Evolutionary conservation across 23 tunicate genomes (phyloP), one percentile per base, ranked within the genome.

Genomic region (Halocynthia roretzi): DNA sequence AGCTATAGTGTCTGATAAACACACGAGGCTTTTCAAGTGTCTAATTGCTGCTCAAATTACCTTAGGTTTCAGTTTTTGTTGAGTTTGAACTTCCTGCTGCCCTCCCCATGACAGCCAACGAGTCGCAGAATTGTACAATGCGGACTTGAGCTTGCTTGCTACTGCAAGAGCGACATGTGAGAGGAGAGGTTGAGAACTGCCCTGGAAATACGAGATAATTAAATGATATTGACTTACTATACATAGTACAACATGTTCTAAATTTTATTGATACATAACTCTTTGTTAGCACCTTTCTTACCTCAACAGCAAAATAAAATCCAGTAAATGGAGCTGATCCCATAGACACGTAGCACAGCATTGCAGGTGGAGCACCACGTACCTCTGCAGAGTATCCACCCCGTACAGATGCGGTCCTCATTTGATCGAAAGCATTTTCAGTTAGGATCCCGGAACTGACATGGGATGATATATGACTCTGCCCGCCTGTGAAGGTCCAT

Each of bases 161-260:
- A 91, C 97, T 0, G 81, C 97, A 7, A 77, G 61, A 61, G 98
- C 98, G 17, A 92, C 98, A 60, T 86, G 85, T 8, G 98, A 92
- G 0, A 92, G 84, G 21, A 71, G 76, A 20, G 83, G 87, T 56
- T 79, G 77, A 15, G 84, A 56, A 61, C 79, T 84, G 31, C 84
- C 95, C 94, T 87, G 86, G 18, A 56, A 56, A 55, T 22, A 71
- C 9, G 11, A 60, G 15, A n/a, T 10, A 56, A 56, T 2, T 56
- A 17, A 76, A 76, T 17, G 4, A 2, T 60, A 15, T 60, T 60
- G 2, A 60, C 17, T 60, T 4, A 60, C n/a, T 15, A 15, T 60
- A 60, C 17, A 17, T 4, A 17, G 20, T 68, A n/a, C 31, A 12
- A 12, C 72, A 17, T n/a, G 14, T 20, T 2, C 20, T 2, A n/a